Base-by-base conservation (phyloP, 2,113 vertebrate species). In the Callaeas wilsoni region DNA sequence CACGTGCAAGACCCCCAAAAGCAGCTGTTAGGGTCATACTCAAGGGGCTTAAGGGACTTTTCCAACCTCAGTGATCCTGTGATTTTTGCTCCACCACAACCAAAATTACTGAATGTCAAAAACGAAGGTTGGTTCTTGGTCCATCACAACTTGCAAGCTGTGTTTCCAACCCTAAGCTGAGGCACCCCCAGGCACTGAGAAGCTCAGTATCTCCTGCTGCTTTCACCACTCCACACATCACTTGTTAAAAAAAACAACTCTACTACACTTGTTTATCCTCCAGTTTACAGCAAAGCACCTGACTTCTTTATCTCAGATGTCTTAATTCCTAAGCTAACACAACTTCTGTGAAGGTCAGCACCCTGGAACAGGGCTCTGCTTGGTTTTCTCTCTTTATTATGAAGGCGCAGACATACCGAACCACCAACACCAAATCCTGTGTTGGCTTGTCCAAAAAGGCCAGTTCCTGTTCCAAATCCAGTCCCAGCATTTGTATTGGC, bases 371-470 rank as follows among this genome's bases (percentile, higher is more conserved):
- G 32, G 22, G 19, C 35, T 47, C 69, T 21, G 46, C 53, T 26
- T 26, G 53, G 20, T 16, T 8, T 44, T 29, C 25, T 23, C 25
- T 42, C 17, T 56, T 33, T 20, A 35, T n/a, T 8, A 33, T 2
- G 9, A 84, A 33, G 73, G 17, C 39, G 25, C 52, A 64, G 21
- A 98, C 98, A 6, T 97, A 99, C 99, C 99, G 98, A 98, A 74
- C 98, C 96, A 68, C 98, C 98, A 53, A 98, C 98, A 59, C 99
- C 99, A 96, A 99, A 99, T 19, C 98, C 99, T 2, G 98, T 93
- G 94, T 94, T 99, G 64, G 98, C 49, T 42, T 98, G 98, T 32
- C 99, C 99, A 55, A 99, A 99, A n/a, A 99, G 98, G 8, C 99
- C 98, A 2, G 98, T 97, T 71, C 97, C 98, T 0, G 99, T 97